These are phyloP conservation scores for Ptychobarbus kaznakovi DNA, from an alignment of 2,797 vertebrate genomes.

Conservation along the genomic window DNA sequence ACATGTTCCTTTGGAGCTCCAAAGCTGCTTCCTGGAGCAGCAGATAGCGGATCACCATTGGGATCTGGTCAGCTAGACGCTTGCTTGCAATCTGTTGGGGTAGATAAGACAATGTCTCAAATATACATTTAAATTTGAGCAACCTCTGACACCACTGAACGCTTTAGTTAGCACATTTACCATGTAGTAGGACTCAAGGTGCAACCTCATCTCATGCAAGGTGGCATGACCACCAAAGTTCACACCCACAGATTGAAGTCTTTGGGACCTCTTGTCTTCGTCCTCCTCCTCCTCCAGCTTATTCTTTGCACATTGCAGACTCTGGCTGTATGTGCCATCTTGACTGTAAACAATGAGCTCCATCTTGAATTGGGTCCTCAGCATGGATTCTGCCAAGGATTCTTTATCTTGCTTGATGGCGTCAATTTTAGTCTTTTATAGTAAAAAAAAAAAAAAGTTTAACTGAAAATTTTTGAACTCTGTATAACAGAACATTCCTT, in stretches of 20 bases:
- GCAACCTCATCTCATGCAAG: conserved; percentile 75
- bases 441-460: background rate
- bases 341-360: conserved; percentile 87
- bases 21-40: conserved; percentile 75
- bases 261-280: background rate
- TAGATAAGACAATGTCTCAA: background rate
- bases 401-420: conserved; percentile 75
- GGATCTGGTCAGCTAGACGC: conserved; percentile 85
- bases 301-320: conserved; percentile 52
- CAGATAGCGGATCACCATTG: conserved; percentile 83
- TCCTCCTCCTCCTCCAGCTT: background rate
- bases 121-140: background rate
- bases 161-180: conserved; percentile 68
- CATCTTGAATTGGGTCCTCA: conserved; percentile 87
- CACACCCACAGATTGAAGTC: too few relatives aligned
- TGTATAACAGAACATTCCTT: background rate
- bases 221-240: conserved; percentile 34
- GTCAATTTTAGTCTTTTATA: conserved; percentile 79
- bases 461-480: background rate
- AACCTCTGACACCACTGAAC: background rate
- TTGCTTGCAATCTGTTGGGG: conserved; percentile 76
- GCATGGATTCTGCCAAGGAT: conserved; percentile 67
- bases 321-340: conserved; percentile 75
- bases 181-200: conserved; percentile 80
- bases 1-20: conserved; percentile 78